Base-by-base conservation (phyloP, 2,113 vertebrate genomes). In the Takifugu flavidus region DNA sequence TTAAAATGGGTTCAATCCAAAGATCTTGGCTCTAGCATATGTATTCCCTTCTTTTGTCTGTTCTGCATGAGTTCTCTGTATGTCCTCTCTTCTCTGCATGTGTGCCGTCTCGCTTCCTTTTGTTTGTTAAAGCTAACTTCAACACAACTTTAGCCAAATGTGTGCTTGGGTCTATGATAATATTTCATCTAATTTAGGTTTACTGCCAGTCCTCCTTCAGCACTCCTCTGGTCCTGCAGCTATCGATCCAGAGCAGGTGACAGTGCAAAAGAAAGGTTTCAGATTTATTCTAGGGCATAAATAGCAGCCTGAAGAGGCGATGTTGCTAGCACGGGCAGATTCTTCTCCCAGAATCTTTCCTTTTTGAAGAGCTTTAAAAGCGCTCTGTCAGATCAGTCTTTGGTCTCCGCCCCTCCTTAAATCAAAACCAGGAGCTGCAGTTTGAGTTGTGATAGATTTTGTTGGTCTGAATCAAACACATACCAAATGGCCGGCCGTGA, bases 311-410 rank as follows among this genome's bases (percentile, higher is more conserved):
- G 13, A 29, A 51, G 65, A 53, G 57, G 13, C n/a, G 42, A 57
- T 58, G 60, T 55, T 62, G 44, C 52, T 62, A 44, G 15, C 3
- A 43, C 58, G 47, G 31, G 55, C 4, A 43, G 49, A 73, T 70
- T 74, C 51, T 53, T 64, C 29, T 72, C 53, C 47, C 56, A 25
- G 45, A 53, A 56, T 78, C 58, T 49, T 47, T 52, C 66, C 46
- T 75, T 81, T 74, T 65, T 65, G 47, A 72, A 46, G 34, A 49
- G 67, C 69, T 72, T 67, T 79, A 80, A 83, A 88, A 77, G 63
- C 67, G 25, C 80, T 80, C 82, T 86, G 82, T 86, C 47, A 71
- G 53, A 70, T 84, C 75, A 76, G 64, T 64, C 79, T 75, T 69
- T 79, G 72, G 63, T 63, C 63, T 69, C 53, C 59, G 59, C 59